A percentile compares a stretch with the other conserved stretches of the same genome.
These are phyloP conservation scores for Corydoras sp. DNA, from an alignment of 2,113 vertebrate species.

Conservation along the genomic window DNA sequence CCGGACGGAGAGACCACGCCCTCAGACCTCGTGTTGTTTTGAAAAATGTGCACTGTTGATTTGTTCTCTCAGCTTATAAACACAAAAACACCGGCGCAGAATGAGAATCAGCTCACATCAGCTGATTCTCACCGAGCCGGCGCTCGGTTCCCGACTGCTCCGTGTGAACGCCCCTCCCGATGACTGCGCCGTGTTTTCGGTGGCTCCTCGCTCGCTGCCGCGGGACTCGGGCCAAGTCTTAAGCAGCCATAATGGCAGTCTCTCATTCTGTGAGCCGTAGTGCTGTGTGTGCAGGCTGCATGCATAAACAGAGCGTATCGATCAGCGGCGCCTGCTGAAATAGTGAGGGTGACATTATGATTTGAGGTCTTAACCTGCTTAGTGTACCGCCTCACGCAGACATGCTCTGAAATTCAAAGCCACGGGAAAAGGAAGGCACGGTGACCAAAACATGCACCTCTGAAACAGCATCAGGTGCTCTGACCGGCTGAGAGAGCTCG, in stretches of 20 bases:
- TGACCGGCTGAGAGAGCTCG: background rate
- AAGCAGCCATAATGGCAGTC: conserved; percentile 43
- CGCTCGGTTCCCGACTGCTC: background rate
- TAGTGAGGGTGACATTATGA: conserved; percentile 40
- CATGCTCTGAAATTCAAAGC: conserved; percentile 17
- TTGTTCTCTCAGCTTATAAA: background rate
- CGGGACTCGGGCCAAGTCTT: conserved; percentile 39
- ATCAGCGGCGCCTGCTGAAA: conserved; percentile 40
- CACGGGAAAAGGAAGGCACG: conserved; percentile 17
- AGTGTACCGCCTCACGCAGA: conserved; percentile 25
- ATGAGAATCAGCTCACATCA: background rate
- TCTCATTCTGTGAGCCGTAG: conserved; percentile 40
- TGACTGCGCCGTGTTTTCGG: conserved; percentile 7
- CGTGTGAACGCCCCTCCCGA: background rate
- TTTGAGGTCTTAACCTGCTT: conserved; percentile 38
- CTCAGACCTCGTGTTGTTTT: background rate
- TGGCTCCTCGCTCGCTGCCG: conserved; percentile 13
- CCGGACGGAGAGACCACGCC: background rate
- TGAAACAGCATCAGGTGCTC: conserved; percentile 16
- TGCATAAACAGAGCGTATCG: conserved; percentile 45
- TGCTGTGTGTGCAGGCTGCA: conserved; percentile 32
- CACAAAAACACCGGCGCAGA: background rate
- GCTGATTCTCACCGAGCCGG: conserved; percentile 14
- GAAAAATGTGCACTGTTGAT: background rate
- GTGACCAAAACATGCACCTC: background rate